Percentiles rank a stretch among this genome's conserved stretches.
Evolutionary conservation across 2,113 vertebrate genomes (phyloP).

Genomic region (Gyps fulvus): DNA sequence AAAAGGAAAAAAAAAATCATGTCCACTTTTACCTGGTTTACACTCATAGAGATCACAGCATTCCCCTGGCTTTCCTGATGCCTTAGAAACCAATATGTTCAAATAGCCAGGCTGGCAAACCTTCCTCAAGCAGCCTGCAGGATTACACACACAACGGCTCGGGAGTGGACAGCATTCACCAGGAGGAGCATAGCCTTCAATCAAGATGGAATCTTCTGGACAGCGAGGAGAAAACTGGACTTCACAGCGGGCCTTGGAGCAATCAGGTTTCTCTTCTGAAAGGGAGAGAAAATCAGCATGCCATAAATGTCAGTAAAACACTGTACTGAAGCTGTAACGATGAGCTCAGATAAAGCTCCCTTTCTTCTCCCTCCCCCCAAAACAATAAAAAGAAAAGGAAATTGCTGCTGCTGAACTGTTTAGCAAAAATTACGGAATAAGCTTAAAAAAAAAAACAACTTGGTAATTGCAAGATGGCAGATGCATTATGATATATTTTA

Average conservation of each 20-base stretch:
- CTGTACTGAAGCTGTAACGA: background rate
- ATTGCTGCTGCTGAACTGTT: background rate
- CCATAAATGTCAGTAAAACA: background rate
- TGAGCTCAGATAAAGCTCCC: background rate
- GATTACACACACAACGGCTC: conserved; percentile 88
- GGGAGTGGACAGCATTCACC: conserved; percentile 90
- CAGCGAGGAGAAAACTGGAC: conserved; percentile 91
- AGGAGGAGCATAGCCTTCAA: conserved; percentile 88
- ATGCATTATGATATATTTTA: fast-evolving
- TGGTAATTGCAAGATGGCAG: background rate
- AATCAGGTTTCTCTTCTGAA: conserved; percentile 90
- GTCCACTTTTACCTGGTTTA: conserved; percentile 83
- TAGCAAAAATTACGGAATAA: background rate
- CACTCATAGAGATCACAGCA: conserved; percentile 93
- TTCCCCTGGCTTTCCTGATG: conserved; percentile 88
- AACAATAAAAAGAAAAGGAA: background rate
- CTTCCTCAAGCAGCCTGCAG: conserved; percentile 87
- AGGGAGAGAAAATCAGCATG: conserved; percentile 61
- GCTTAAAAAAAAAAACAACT: background rate
- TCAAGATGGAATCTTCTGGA: conserved; percentile 88
- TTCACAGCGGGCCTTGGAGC: conserved; percentile 88
- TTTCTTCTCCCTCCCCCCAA: background rate
- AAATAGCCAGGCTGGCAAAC: conserved; percentile 89
- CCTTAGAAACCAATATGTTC: conserved; percentile 89
- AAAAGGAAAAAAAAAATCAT: background rate